Conservation (phyloP, 2,888 invertebrate species). For the Perizoma flavofasciatum region DNA sequence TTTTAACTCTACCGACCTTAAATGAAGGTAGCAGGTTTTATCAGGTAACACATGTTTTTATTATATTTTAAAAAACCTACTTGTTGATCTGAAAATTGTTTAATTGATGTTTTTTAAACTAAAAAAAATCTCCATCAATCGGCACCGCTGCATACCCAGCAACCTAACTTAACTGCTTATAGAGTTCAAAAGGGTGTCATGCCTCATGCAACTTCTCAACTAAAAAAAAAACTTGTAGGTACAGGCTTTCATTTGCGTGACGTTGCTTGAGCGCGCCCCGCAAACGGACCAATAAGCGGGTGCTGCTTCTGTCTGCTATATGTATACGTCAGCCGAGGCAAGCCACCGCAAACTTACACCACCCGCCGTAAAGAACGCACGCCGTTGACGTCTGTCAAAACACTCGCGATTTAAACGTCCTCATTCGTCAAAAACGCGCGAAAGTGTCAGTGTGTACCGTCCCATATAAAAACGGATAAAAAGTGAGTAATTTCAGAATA, state of each 20-base stretch:
- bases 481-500: constrained; percentile 59
- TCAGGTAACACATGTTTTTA: no score
- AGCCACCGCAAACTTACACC: constrained; percentile 63
- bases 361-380: constrained; percentile 62
- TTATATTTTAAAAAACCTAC: no score
- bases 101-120: no score
- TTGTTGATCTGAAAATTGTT: no score
- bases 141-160: background rate
- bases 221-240: constrained; percentile 48
- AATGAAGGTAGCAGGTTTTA: no score
- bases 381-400: constrained; percentile 41
- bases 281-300: constrained; percentile 57
- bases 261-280: constrained; percentile 67
- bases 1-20: no score
- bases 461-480: constrained; percentile 47
- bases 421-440: constrained; percentile 43
- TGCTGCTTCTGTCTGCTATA: constrained; percentile 43
- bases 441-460: constrained; percentile 55
- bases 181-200: constrained; percentile 37
- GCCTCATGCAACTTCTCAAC: constrained; percentile 33
- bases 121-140: no score
- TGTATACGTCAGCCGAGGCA: constrained; percentile 66
- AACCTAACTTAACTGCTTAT: background rate
- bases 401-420: constrained; percentile 35
- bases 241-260: constrained; percentile 69